Conservation (phyloP, 2,797 vertebrate genomes). For the Mormyrops attenuatus region DNA sequence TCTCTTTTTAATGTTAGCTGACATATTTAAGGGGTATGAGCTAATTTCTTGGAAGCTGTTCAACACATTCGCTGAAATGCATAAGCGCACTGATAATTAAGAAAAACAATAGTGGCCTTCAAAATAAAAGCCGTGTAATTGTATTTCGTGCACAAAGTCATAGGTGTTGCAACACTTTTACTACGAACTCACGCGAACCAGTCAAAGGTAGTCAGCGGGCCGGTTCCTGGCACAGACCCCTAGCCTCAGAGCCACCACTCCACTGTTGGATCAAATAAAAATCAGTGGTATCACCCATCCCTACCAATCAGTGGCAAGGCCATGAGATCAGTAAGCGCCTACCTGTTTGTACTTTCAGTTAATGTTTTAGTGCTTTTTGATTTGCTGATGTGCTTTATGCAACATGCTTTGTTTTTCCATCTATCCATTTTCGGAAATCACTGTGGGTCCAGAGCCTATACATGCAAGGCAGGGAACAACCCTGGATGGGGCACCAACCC, state of each 20-base stretch:
- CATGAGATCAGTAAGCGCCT: neutral
- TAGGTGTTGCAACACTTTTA: too few relatives aligned
- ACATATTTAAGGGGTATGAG: too few relatives aligned
- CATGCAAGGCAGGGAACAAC: neutral
- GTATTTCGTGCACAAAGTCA: too few relatives aligned
- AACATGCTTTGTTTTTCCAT: neutral
- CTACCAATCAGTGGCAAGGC: neutral
- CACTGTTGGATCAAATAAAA: neutral
- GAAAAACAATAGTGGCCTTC: too few relatives aligned
- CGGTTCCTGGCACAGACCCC: neutral
- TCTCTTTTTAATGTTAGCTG: too few relatives aligned
- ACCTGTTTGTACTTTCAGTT: neutral
- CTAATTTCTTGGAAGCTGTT: too few relatives aligned
- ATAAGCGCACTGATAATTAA: too few relatives aligned
- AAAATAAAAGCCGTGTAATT: too few relatives aligned
- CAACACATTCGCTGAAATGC: too few relatives aligned
- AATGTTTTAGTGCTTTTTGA: neutral
- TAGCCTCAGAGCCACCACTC: neutral
- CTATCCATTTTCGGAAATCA: neutral
- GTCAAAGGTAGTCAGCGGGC: too few relatives aligned
- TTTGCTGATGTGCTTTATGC: neutral
- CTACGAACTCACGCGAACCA: too few relatives aligned
- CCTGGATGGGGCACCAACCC: neutral
- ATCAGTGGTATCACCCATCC: neutral
- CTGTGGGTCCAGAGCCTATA: neutral